Base-by-base conservation (phyloP, 2,113 vertebrate genomes). In the Hydropotes inermis region DNA sequence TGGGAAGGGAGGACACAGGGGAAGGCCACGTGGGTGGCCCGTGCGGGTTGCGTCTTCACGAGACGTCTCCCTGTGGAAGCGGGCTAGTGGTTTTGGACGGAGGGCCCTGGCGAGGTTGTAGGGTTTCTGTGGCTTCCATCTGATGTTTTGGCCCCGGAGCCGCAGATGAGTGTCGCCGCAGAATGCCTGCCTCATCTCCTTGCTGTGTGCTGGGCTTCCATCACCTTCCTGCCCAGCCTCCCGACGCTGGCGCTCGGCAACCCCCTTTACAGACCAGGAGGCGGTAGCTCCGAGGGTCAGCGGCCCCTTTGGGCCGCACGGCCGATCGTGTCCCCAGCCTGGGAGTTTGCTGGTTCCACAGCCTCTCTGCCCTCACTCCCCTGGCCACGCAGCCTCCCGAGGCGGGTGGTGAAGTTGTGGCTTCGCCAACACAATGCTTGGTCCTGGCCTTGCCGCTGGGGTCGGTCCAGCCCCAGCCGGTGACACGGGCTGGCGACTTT, bases 91-190 rank as follows among this genome's bases (percentile, higher is more conserved):
- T 36, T 50, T 17, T 27, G 52, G 21, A 54, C 4, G 15, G 47
- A 83, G 81, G 74, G 8, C 10, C 28, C 39, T 83, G 88, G n/a
- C 0, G 1, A 82, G 45, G 39, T 45, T 6, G 6, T 10, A 1
- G 74, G 54, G 36, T 76, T 93, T 85, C n/a, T 1, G 33, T 21
- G 45, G 47, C 36, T 58, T 21, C 11, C 39, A 23, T 12, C 33
- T 28, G 47, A 33, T 28, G 5, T 30, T 8, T 17, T 16, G 54
- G n/a, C 33, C 43, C 45, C 8, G 28, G 87, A 61, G 11, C 8
- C 0, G 9, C 33, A 36, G 54, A 6, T 47, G 5, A 13, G 7
- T 0, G 4, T 15, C 1, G 10, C 19, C 3, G 0, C 7, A 3
- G 28, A 2, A 21, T 17, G 6, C 43, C 57, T 2, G n/a, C 10